Percentiles rank a stretch among this genome's conserved stretches.
Evolutionary conservation across 2,113 vertebrate species (phyloP).

Genomic region (Pomatostomus ruficeps): DNA sequence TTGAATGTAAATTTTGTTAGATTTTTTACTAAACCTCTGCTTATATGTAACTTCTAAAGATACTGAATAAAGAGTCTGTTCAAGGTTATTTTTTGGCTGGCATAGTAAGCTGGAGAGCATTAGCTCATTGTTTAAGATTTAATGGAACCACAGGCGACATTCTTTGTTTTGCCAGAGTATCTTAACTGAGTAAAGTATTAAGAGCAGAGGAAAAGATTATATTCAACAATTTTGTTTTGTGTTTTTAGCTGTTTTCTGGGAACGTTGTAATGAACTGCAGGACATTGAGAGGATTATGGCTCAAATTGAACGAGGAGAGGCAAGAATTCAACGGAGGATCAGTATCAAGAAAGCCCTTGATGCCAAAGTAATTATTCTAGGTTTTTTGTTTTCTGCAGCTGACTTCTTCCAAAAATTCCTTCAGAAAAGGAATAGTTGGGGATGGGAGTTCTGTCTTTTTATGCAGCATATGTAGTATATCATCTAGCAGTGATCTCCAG

Average conservation of each 20-base stretch:
- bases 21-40: not conserved
- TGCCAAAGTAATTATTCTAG: slow-evolving; percentile 76
- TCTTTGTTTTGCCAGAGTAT: not conserved
- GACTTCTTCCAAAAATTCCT: not conserved
- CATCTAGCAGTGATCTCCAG: not conserved
- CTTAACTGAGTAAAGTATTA: not conserved
- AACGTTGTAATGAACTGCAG: slow-evolving; percentile 88
- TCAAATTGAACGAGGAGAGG: slow-evolving; percentile 87
- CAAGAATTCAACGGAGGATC: slow-evolving; percentile 86
- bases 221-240: not conserved
- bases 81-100: not conserved
- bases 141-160: not conserved
- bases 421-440: not conserved
- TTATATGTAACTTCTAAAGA: not conserved
- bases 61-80: not conserved
- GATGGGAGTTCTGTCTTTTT: not conserved
- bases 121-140: not conserved
- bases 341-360: slow-evolving; percentile 90
- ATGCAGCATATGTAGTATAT: not conserved
- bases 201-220: not conserved
- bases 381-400: not conserved
- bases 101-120: not conserved
- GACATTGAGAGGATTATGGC: slow-evolving; percentile 91
- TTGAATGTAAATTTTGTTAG: not conserved
- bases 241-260: slow-evolving; percentile 88